Conservation (phyloP, 2,113 vertebrate genomes). For the Ibidorhyncha struthersii region DNA sequence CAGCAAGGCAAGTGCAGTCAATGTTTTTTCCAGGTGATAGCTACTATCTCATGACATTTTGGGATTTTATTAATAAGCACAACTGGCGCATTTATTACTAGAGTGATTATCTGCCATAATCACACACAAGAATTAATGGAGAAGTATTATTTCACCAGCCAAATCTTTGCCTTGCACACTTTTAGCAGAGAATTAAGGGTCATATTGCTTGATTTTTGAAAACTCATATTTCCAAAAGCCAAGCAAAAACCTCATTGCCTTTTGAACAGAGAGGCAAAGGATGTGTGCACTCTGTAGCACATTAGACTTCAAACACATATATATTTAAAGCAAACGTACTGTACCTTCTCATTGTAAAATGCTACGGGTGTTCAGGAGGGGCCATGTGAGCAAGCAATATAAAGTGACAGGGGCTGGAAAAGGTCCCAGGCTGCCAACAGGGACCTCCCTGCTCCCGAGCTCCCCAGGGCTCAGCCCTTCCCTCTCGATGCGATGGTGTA, state of each 20-base stretch:
- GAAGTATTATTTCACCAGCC: background rate
- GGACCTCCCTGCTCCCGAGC: background rate
- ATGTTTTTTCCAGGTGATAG: background rate
- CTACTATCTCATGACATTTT: background rate
- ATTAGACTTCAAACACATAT: background rate
- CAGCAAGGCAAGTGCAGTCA: background rate
- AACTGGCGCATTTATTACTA: background rate
- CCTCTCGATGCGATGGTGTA: background rate
- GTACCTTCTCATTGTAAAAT: fast-evolving
- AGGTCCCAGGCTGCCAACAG: background rate
- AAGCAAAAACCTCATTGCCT: background rate
- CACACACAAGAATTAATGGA: background rate
- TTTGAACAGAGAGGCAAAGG: background rate
- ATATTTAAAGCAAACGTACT: background rate
- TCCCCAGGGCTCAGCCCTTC: background rate
- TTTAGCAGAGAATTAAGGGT: background rate
- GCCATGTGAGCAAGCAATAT: background rate
- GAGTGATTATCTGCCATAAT: background rate
- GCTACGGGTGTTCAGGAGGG: background rate
- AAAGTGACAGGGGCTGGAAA: background rate
- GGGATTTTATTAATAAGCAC: background rate
- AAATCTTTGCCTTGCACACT: background rate
- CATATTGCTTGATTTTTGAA: background rate
- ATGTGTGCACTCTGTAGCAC: background rate
- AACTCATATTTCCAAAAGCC: background rate